Percentiles rank a stretch among this genome's conserved stretches.
These are phyloP conservation scores for Sphenopsis melanotis DNA, from an alignment of 2,797 vertebrate species.

Conservation along the genomic window DNA sequence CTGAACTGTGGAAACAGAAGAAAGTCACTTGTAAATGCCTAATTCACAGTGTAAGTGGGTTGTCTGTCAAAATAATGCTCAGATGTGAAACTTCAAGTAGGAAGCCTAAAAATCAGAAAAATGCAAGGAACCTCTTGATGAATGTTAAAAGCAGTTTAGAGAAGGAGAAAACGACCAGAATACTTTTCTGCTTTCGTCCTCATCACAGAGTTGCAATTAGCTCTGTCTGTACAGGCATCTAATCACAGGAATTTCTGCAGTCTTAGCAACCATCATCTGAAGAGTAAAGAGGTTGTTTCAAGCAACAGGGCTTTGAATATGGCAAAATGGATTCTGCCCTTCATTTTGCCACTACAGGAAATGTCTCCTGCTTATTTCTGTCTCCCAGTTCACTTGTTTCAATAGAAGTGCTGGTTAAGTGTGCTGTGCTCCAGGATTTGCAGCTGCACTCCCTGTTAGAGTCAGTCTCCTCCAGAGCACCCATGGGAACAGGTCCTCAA, in stretches of 20 bases:
- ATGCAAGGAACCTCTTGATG: neutral
- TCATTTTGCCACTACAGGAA: neutral
- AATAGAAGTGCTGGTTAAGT: neutral
- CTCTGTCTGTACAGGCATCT: neutral
- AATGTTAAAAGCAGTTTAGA: neutral
- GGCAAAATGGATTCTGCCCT: neutral
- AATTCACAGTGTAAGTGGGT: neutral
- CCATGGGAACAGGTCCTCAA: neutral
- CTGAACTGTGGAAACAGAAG: conserved; percentile 1
- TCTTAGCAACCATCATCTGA: neutral
- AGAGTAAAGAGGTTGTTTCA: neutral
- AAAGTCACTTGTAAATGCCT: conserved; percentile 24
- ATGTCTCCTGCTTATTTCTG: neutral
- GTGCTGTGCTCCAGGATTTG: neutral
- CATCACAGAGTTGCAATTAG: conserved; percentile 3
- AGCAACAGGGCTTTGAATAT: rapidly evolving
- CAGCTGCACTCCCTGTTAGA: neutral
- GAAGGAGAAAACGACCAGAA: neutral
- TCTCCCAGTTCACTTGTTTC: neutral
- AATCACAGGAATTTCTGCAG: neutral
- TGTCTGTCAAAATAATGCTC: conserved; percentile 12
- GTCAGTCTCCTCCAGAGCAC: neutral
- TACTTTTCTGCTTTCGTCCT: neutral
- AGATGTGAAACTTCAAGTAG: neutral
- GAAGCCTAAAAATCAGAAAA: neutral